A percentile compares a stretch with the other conserved stretches of the same genome.
Evolutionary conservation across 2,797 vertebrate genomes (phyloP).

Genomic region (Anabas testudineus): DNA sequence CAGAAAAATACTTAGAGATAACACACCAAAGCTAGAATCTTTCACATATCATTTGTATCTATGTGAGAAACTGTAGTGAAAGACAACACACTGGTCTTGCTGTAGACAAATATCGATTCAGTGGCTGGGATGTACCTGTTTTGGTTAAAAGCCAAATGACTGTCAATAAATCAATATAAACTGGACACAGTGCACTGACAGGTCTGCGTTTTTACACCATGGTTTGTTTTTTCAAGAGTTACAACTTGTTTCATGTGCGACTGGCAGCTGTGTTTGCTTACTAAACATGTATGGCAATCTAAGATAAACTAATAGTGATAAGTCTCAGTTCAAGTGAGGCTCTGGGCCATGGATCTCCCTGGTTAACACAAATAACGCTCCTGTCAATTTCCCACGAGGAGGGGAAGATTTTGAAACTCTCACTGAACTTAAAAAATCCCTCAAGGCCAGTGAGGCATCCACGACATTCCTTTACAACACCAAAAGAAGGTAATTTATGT

Average conservation of each 20-base stretch:
- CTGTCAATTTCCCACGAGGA: neutral
- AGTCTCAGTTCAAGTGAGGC: conserved; percentile 8
- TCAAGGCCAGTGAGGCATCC: conserved; percentile 20
- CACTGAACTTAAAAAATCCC: conserved; percentile 11
- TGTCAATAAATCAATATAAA: neutral
- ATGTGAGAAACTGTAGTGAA: neutral
- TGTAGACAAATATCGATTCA: neutral
- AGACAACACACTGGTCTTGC: neutral
- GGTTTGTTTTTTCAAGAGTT: neutral
- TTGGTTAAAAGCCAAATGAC: neutral
- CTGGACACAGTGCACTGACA: neutral
- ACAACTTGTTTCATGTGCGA: neutral
- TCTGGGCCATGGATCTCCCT: conserved; percentile 19
- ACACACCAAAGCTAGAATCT: too few species aligned
- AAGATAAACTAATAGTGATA: conserved; percentile 6
- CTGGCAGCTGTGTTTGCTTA: neutral
- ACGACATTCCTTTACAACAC: conserved; percentile 16
- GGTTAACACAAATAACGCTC: conserved; percentile 27
- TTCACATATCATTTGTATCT: neutral
- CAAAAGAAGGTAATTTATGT: conserved; percentile 20
- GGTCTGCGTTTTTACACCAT: neutral
- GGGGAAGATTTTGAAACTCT: conserved; percentile 6
- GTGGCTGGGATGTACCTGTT: neutral
- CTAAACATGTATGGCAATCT: neutral
- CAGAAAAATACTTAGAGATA: neutral